Conservation (phyloP, 2,888 invertebrate genomes). For the Temnothorax unifasciatus region DNA sequence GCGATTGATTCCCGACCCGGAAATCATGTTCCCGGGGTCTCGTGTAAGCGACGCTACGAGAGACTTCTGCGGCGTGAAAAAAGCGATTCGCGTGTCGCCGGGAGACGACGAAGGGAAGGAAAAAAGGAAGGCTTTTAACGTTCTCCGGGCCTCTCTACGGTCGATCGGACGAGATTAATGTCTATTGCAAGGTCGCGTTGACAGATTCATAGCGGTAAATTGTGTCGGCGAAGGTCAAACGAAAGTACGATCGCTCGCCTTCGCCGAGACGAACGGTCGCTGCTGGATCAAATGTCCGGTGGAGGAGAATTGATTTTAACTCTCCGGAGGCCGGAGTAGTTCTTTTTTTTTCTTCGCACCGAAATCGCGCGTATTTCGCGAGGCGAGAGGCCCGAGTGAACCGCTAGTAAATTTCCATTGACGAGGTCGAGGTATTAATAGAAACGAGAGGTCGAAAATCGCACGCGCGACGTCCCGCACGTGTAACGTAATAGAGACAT, state of each 20-base stretch:
- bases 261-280: slow-evolving; percentile 38
- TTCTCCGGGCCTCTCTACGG: slow-evolving; percentile 18
- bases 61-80: slow-evolving; percentile 35
- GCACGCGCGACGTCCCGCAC: not conserved
- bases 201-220: slow-evolving; percentile 60
- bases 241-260: slow-evolving; percentile 52
- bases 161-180: slow-evolving; percentile 56
- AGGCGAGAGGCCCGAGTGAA: slow-evolving; percentile 1
- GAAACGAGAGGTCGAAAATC: not conserved
- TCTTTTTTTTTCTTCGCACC: not conserved
- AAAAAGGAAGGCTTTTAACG: slow-evolving; percentile 49
- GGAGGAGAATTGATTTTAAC: slow-evolving; percentile 48
- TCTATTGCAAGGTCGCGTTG: slow-evolving; percentile 55
- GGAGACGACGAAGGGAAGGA: not conserved
- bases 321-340: slow-evolving; percentile 18
- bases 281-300: slow-evolving; percentile 42
- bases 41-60: slow-evolving; percentile 10
- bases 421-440: slow-evolving; percentile 9
- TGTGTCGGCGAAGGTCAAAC: slow-evolving; percentile 54
- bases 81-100: slow-evolving; percentile 35
- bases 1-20: slow-evolving; percentile 51
- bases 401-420: slow-evolving; percentile 17
- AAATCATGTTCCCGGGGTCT: slow-evolving; percentile 17
- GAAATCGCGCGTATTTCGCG: not conserved
- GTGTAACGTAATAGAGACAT: not conserved